Evolutionary conservation across 2,888 invertebrate species (phyloP).

Genomic region (Bombyx huttoni): DNA sequence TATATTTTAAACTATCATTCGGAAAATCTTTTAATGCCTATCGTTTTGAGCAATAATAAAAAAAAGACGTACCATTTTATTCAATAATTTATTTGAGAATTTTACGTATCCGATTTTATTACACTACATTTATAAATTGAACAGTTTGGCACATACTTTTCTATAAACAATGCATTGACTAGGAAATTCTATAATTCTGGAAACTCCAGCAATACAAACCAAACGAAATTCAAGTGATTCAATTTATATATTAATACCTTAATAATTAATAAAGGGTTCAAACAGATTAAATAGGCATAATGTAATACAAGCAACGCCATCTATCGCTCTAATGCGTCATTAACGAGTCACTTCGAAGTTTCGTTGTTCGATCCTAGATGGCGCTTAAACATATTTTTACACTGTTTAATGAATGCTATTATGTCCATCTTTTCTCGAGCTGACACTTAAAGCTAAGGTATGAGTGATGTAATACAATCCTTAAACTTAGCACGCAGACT

Average conservation of each 20-base stretch:
- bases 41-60: no score
- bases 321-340: not conserved
- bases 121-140: not conserved
- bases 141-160: not conserved
- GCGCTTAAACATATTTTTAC: not conserved
- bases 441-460: not conserved
- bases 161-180: not conserved
- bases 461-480: no score
- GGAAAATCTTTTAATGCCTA: no score
- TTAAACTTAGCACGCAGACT: no score
- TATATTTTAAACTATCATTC: no score
- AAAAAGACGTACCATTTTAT: no score
- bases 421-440: not conserved
- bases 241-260: no score
- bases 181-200: not conserved
- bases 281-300: no score
- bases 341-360: not conserved
- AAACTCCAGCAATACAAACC: no score
- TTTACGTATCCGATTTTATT: constrained; percentile 7
- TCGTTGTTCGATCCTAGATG: not conserved
- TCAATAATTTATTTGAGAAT: no score
- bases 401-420: not conserved
- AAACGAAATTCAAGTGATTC: no score
- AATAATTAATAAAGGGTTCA: no score
- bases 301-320: not conserved